Percentiles rank a stretch among this genome's conserved stretches.
These are phyloP conservation scores for Felis catus DNA, from an alignment of 2,113 vertebrate species.

Conservation along the genomic window DNA sequence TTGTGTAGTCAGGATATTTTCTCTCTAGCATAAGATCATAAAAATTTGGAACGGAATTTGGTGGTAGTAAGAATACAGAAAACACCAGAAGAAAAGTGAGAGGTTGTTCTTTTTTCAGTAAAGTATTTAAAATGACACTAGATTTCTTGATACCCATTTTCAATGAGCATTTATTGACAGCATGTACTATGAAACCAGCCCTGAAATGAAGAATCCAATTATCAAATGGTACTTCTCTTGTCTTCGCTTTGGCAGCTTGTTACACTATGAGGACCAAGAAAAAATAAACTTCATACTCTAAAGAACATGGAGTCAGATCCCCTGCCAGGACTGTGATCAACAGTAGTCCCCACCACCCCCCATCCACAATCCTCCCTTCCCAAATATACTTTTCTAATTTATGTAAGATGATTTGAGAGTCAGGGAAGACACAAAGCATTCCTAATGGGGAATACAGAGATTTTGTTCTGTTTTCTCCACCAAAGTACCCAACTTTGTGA, in stretches of 20 bases:
- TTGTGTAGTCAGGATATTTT: background rate
- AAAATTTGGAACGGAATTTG: background rate
- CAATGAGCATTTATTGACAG: background rate
- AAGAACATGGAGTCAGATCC: background rate
- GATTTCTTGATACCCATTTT: background rate
- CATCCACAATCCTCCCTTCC: background rate
- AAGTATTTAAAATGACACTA: background rate
- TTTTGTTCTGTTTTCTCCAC: background rate
- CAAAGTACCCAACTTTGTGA: background rate
- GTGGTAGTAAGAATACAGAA: background rate
- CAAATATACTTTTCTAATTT: background rate
- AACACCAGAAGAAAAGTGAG: background rate
- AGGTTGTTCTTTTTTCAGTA: background rate
- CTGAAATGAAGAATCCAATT: background rate
- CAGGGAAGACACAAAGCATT: background rate
- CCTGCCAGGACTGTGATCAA: background rate
- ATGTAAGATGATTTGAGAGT: background rate
- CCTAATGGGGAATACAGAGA: background rate
- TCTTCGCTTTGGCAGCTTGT: background rate
- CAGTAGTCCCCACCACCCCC: accelerated
- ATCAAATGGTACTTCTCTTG: background rate
- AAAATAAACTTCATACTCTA: background rate
- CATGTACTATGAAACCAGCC: background rate
- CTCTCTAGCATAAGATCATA: background rate
- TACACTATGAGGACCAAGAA: background rate